Evolutionary conservation across 2,113 vertebrate genomes (phyloP).

Genomic region (Urocitellus parryii): DNA sequence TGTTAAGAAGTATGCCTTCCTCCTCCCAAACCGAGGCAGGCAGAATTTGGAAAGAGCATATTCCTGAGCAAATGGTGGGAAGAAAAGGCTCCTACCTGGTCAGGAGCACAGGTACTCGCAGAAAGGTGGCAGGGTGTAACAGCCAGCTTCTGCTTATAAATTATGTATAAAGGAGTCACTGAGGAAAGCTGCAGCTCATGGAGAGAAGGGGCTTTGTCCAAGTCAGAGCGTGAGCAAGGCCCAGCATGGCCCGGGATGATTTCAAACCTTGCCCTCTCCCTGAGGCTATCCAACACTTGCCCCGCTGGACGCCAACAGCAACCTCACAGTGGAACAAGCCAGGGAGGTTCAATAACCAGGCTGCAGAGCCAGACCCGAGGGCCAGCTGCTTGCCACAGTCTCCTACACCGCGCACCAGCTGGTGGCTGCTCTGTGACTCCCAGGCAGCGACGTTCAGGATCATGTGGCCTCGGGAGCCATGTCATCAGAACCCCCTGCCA

Average conservation of each 20-base stretch:
- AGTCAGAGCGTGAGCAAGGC: rapidly evolving
- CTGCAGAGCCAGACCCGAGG: rapidly evolving
- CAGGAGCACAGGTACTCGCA: rapidly evolving
- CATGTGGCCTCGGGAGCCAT: not conserved
- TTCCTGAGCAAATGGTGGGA: not conserved
- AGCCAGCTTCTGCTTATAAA: rapidly evolving
- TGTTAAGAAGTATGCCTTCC: not conserved
- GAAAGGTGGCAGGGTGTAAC: rapidly evolving
- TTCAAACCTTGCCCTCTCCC: not conserved
- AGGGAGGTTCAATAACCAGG: too few species aligned
- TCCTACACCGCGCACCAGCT: not conserved
- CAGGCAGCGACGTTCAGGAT: not conserved
- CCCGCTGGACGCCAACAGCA: not conserved
- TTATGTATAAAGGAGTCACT: rapidly evolving
- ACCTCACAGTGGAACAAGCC: not conserved
- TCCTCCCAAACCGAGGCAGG: not conserved
- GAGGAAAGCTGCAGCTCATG: rapidly evolving
- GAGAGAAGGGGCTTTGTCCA: rapidly evolving
- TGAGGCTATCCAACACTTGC: not conserved
- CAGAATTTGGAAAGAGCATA: rapidly evolving
- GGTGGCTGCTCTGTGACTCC: rapidly evolving
- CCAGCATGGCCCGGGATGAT: too few species aligned
- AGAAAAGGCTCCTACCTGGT: not conserved
- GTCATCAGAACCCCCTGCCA: not conserved
- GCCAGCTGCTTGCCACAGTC: rapidly evolving